Evolutionary conservation across 2,888 invertebrate genomes (phyloP).

Genomic region (Crepidodera aurea): DNA sequence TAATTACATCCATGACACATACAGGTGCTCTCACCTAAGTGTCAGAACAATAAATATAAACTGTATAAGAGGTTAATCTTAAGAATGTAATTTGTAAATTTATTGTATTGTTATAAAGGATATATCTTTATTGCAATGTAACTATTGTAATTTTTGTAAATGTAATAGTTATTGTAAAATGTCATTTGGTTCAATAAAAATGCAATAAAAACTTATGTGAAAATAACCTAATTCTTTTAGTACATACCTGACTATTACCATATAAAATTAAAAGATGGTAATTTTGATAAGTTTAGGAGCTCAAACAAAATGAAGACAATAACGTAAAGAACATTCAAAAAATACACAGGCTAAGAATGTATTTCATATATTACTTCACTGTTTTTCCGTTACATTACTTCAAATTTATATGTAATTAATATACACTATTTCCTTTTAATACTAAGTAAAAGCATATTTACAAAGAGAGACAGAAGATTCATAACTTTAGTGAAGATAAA

Average conservation of each 20-base stretch:
- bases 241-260: constrained; percentile 12
- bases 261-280: not conserved
- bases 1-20: too few relatives aligned
- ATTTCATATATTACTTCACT: constrained; percentile 41
- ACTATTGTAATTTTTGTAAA: too few relatives aligned
- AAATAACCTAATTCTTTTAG: not conserved
- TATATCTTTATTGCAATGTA: too few relatives aligned
- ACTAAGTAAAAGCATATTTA: constrained; percentile 2
- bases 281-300: not conserved
- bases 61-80: too few relatives aligned
- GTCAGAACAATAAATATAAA: too few relatives aligned
- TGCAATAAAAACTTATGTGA: too few relatives aligned
- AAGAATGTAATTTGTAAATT: too few relatives aligned
- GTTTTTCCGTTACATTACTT: not conserved
- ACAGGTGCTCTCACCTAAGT: too few relatives aligned
- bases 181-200: too few relatives aligned
- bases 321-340: constrained; percentile 41
- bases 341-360: constrained; percentile 45
- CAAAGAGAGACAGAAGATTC: not conserved
- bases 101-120: too few relatives aligned
- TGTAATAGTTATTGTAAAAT: too few relatives aligned
- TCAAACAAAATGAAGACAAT: too few relatives aligned
- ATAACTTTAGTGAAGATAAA: not conserved
- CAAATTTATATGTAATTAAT: not conserved
- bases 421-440: constrained; percentile 3